A percentile compares a stretch with the other conserved stretches of the same genome.
Evolutionary conservation across 2,797 vertebrate genomes (phyloP).

Genomic region (Enteromius afrohamiltoni): DNA sequence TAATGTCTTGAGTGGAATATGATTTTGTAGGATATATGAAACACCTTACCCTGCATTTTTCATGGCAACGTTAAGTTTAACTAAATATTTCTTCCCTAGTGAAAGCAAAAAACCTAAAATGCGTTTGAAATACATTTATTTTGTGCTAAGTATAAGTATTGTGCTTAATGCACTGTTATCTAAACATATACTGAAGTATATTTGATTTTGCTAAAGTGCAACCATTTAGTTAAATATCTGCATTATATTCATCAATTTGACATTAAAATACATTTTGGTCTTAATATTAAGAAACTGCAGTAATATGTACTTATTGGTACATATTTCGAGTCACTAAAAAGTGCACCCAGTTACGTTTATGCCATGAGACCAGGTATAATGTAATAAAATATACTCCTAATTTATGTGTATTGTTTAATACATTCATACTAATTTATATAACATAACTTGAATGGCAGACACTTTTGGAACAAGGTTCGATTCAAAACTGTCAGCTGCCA

Average conservation of each 20-base stretch:
- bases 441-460: not conserved
- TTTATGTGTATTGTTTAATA: not conserved
- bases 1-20: not conserved
- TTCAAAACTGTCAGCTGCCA: conserved; percentile 4
- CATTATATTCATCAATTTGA: not conserved
- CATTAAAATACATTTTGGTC: not conserved
- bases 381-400: not conserved
- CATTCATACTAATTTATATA: not conserved
- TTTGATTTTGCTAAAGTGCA: not conserved
- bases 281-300: no score
- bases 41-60: not conserved
- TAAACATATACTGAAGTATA: not conserved
- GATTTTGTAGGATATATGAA: not conserved
- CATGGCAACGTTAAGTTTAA: not conserved
- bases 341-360: no score
- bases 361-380: no score
- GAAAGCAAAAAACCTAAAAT: not conserved
- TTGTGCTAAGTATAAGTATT: no score
- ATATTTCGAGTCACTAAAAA: no score
- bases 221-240: not conserved
- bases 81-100: not conserved
- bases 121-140: not conserved
- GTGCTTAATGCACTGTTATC: not conserved
- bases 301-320: no score
- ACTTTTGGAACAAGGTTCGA: conserved; percentile 23